These are phyloP conservation scores for Tubiluchus corallicola DNA, from an alignment of 2,888 invertebrate species.

Conservation along the genomic window DNA sequence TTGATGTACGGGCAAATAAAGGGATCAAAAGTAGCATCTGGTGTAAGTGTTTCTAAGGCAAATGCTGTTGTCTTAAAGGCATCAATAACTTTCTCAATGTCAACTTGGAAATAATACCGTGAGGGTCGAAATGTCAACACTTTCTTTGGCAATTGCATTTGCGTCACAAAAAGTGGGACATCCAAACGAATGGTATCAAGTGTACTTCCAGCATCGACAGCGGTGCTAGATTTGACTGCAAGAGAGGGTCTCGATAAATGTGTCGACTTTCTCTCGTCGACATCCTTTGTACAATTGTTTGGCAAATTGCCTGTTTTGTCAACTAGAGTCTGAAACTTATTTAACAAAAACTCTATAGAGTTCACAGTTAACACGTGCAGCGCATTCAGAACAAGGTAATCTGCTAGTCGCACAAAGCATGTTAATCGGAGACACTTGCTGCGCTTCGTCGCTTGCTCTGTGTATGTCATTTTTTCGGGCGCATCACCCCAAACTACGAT, in stretches of 20 bases:
- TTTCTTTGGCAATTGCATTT: conserved; percentile 26
- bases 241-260: too few species aligned
- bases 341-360: conserved; percentile 29
- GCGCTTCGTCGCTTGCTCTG: conserved; percentile 64
- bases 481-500: conserved; percentile 17
- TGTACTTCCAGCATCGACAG: too few species aligned
- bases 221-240: too few species aligned
- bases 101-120: conserved; percentile 37
- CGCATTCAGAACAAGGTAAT: conserved; percentile 30
- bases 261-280: too few species aligned
- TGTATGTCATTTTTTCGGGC: conserved; percentile 53
- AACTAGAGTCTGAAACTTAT: too few species aligned
- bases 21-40: conserved; percentile 45
- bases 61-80: conserved; percentile 48
- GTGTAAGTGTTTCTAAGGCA: conserved; percentile 48
- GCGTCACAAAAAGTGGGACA: conserved; percentile 27
- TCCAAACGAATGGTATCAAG: too few species aligned
- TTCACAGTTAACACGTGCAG: conserved; percentile 31
- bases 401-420: conserved; percentile 39
- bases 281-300: too few species aligned
- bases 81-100: conserved; percentile 40
- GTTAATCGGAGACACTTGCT: conserved; percentile 57
- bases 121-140: conserved; percentile 37
- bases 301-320: too few species aligned
- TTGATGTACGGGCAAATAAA: conserved; percentile 64